A percentile compares a stretch with the other conserved stretches of the same genome.
These are phyloP conservation scores for Folsomia manolachei DNA, from an alignment of 2,888 invertebrate species.

Conservation along the genomic window DNA sequence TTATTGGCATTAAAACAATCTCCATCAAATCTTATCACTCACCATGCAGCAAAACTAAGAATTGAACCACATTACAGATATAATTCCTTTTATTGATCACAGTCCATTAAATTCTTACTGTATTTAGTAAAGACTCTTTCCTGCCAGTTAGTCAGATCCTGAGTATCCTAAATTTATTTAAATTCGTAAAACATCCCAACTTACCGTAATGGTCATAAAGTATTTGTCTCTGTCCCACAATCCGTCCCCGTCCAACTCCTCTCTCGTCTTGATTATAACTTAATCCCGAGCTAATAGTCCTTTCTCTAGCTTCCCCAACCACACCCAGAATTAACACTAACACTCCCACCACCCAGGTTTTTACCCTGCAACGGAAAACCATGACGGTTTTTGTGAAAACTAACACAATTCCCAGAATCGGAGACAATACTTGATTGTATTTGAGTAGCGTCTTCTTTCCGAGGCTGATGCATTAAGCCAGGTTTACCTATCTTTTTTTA, in stretches of 20 bases:
- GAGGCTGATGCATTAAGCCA: neutral
- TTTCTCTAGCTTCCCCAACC: neutral
- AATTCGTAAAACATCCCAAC: neutral
- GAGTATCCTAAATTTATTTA: too few species aligned
- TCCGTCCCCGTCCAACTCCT: neutral
- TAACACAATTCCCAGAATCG: neutral
- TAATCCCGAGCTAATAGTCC: neutral
- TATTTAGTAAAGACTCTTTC: neutral
- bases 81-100: neutral
- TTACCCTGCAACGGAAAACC: too few species aligned
- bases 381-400: neutral
- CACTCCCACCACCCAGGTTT: neutral
- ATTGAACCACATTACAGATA: too few species aligned
- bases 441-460: too few species aligned
- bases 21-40: too few species aligned
- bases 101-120: neutral
- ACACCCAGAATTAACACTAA: neutral
- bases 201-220: constrained; percentile 7
- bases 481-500: too few species aligned
- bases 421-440: too few species aligned
- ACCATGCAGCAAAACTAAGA: too few species aligned
- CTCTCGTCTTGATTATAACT: neutral
- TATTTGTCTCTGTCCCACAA: constrained; percentile 1
- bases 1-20: too few species aligned
- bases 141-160: neutral